Evolutionary conservation across 2,888 invertebrate genomes (phyloP).

Genomic region (Allolobophora icterica): DNA sequence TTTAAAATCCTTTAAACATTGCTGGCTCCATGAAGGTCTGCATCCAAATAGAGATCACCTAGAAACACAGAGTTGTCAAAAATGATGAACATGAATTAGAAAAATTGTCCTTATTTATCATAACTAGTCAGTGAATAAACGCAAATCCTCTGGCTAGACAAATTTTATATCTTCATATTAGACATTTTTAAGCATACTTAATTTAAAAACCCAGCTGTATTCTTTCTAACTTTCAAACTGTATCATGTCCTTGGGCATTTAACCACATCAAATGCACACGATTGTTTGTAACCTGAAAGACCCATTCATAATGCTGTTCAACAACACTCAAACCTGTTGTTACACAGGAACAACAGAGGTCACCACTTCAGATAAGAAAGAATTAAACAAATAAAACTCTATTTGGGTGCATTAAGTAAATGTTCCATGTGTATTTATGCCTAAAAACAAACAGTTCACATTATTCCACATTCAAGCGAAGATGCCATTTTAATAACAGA

Average conservation of each 20-base stretch:
- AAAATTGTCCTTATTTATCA: neutral
- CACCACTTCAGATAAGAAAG: neutral
- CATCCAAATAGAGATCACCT: constrained; percentile 95
- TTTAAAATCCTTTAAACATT: too few relatives aligned
- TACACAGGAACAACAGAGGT: neutral
- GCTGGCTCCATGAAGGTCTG: constrained; percentile 73
- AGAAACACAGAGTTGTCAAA: constrained; percentile 32
- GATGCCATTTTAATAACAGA: neutral
- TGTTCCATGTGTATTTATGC: neutral
- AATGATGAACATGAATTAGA: neutral
- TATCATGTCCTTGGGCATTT: neutral
- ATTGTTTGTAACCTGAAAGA: neutral
- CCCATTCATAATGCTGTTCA: neutral
- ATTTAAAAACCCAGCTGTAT: neutral
- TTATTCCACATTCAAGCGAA: neutral
- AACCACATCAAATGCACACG: neutral
- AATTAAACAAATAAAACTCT: neutral
- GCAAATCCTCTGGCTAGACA: neutral
- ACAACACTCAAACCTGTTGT: neutral
- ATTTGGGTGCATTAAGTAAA: neutral
- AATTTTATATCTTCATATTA: neutral
- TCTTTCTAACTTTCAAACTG: neutral
- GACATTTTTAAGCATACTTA: neutral
- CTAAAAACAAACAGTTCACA: neutral
- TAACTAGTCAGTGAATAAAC: neutral